phyloP scores from a whole-genome alignment of 2,888 invertebrate species.

The Orchesella flavescens region DNA sequence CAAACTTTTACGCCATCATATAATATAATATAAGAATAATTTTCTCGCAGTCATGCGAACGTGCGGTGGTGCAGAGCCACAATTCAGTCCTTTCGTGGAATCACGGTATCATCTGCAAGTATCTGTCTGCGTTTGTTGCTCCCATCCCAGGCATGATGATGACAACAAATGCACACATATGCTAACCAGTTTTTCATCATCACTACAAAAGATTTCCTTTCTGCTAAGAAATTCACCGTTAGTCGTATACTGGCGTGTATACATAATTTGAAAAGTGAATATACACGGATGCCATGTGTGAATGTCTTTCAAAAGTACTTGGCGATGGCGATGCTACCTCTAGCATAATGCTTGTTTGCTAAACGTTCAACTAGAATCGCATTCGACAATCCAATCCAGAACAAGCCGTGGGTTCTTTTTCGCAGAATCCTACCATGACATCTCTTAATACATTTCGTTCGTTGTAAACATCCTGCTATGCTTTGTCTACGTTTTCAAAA shows the following conservation, averaged over 20 bases:
- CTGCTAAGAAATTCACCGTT: conserved; percentile 26
- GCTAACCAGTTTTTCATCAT: conserved; percentile 56
- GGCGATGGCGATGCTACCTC: too few relatives aligned
- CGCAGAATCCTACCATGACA: too few relatives aligned
- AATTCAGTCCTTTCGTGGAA: conserved; percentile 9
- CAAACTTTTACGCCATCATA: too few relatives aligned
- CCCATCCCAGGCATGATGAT: not conserved
- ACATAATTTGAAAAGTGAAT: conserved; percentile 10
- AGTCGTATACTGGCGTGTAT: not conserved
- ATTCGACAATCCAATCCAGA: too few relatives aligned
- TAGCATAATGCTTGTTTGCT: too few relatives aligned
- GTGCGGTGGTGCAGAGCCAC: not conserved
- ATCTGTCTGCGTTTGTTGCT: not conserved
- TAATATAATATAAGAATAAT: not conserved
- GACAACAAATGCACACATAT: not conserved
- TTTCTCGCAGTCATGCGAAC: not conserved
- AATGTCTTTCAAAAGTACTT: too few relatives aligned
- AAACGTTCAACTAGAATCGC: too few relatives aligned
- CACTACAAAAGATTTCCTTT: conserved; percentile 54
- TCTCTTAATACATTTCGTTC: too few relatives aligned
- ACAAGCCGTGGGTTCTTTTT: too few relatives aligned
- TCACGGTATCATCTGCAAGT: not conserved
- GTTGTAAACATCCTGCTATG: too few relatives aligned
- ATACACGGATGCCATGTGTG: too few relatives aligned
- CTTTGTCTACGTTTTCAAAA: too few relatives aligned